phyloP scores from a whole-genome alignment of 2,797 vertebrate species.

The Phoeniculus purpureus region DNA sequence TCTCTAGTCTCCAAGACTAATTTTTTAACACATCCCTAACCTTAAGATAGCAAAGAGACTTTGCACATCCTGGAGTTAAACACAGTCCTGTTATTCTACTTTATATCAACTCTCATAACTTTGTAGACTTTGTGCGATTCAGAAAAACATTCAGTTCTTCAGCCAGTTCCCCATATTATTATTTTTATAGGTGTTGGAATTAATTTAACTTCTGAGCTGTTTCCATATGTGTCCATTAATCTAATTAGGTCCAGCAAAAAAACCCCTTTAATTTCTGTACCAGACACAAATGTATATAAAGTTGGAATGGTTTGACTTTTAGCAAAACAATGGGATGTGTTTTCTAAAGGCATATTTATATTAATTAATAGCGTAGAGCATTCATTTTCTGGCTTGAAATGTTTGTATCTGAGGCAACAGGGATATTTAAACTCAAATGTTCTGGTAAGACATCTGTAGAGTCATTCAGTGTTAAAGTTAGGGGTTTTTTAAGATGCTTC shows the following conservation, averaged over 20 bases:
- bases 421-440: neutral
- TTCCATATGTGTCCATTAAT: neutral
- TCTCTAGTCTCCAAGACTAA: neutral
- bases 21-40: neutral
- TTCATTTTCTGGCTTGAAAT: neutral
- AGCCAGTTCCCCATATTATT: neutral
- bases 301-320: neutral
- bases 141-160: rapidly evolving
- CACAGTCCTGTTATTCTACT: neutral
- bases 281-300: neutral
- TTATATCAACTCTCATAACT: neutral
- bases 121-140: neutral
- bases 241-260: neutral
- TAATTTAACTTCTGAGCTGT: neutral
- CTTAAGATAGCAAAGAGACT: neutral
- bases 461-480: neutral
- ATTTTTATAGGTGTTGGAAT: neutral
- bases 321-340: neutral
- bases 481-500: neutral
- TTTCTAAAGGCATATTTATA: neutral
- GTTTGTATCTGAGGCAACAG: neutral
- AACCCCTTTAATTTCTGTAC: neutral
- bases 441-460: neutral
- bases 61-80: neutral
- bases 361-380: neutral